Conservation (phyloP, 2,888 invertebrate genomes). For the Nymphalis urticae region DNA sequence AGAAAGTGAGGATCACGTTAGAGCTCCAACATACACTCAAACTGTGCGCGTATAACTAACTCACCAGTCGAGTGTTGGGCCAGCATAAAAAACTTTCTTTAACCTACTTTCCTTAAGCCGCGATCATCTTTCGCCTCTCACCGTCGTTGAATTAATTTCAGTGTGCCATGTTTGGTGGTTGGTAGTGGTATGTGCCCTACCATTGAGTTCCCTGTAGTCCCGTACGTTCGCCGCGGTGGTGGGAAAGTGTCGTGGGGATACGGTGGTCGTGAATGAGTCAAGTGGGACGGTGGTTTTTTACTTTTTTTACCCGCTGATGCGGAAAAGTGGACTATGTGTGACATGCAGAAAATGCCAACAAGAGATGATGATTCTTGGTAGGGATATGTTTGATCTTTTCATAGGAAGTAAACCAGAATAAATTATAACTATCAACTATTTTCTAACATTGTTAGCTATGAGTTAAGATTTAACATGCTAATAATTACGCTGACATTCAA, state of each 20-base stretch:
- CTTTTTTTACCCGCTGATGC: constrained; percentile 60
- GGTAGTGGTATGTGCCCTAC: constrained; percentile 77
- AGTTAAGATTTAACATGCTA: neutral
- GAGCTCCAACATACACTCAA: constrained; percentile 55
- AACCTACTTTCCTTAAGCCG: constrained; percentile 78
- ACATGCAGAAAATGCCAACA: constrained; percentile 77
- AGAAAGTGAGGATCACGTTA: constrained; percentile 78
- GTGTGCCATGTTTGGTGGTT: constrained; percentile 70
- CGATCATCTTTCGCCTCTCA: constrained; percentile 75
- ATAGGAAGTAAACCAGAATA: neutral
- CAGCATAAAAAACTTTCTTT: constrained; percentile 79
- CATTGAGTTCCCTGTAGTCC: constrained; percentile 71
- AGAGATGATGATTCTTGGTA: constrained; percentile 76
- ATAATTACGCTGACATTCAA: neutral
- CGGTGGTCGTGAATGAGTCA: constrained; percentile 55
- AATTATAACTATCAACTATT: neutral
- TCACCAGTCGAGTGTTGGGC: constrained; percentile 64
- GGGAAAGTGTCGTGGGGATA: constrained; percentile 72
- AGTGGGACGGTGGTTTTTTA: constrained; percentile 67
- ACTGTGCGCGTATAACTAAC: constrained; percentile 64
- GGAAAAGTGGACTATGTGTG: constrained; percentile 64
- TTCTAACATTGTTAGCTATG: too few species aligned
- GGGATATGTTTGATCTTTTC: constrained; percentile 42
- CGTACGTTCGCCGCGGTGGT: constrained; percentile 69
- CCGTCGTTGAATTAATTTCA: constrained; percentile 63